Base-by-base conservation (phyloP, 2,797 vertebrate species). In the Poecilia gillii region DNA sequence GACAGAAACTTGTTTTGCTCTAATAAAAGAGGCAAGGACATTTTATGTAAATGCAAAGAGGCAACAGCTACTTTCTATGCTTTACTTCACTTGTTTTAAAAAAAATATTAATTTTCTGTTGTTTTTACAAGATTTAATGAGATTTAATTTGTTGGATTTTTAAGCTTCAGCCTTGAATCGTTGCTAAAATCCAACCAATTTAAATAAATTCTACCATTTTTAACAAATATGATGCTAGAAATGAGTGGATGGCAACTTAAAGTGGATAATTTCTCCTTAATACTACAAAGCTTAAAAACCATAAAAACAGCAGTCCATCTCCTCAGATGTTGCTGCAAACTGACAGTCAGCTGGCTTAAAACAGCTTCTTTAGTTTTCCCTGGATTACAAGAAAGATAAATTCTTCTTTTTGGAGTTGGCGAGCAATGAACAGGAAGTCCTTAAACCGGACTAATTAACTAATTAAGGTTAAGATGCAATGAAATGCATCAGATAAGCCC, bases 71-170 rank as follows among this genome's bases (percentile, higher is more conserved):
- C 49, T 59, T 45, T 51, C 36, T 25, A 11, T 1, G n/a, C 75
- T 74, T 85, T n/a, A 28, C 71, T 73, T 82, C 83, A 85, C 75
- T 18, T 64, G 59, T 64, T 31, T 31, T 59, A 6, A 31, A 64
- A 14, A 33, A 1, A 33, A 0, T 36, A 8, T 64, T 64, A 5
- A 33, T 64, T 33, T 64, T 18, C 31, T 64, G 28, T 36, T 33
- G 12, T 64, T 64, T 33, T 18, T 20, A 62, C 28, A 62, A 3
- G 13, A 2, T 33, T 64, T 64, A 18, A 64, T 33, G 31, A 64
- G 31, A 33, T 33, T 64, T 64, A 33, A 64, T 64, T 64, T 64
- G 55, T 59, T 59, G 28, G 28, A 62, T 62, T 33, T 62, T 33
- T 18, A 33, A 62, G 28, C 59, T 14, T 33, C 28, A 7, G 31